Conservation (phyloP, 2,888 invertebrate species). For the Melanostoma mellinum region DNA sequence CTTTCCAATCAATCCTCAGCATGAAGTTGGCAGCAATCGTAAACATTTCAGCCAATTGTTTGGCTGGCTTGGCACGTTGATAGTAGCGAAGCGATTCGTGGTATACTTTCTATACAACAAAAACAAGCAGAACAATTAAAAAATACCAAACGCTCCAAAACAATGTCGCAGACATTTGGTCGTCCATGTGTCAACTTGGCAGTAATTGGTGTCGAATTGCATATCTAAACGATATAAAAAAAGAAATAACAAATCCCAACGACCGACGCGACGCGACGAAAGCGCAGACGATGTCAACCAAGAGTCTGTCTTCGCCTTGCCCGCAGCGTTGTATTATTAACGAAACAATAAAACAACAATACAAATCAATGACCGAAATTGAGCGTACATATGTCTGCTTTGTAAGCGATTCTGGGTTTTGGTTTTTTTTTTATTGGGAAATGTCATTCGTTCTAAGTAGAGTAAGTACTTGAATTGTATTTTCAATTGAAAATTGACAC, state of each 20-base stretch:
- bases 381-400: conserved; percentile 23
- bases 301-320: conserved; percentile 4
- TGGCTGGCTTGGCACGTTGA: conserved; percentile 13
- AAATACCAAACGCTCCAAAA: conserved; percentile 53
- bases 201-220: conserved; percentile 66
- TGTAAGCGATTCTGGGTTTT: conserved; percentile 18
- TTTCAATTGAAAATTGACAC: conserved; percentile 67
- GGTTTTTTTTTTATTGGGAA: conserved; percentile 2
- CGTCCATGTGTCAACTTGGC: conserved; percentile 63
- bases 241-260: neutral
- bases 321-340: conserved; percentile 41
- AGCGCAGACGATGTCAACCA: conserved; percentile 13
- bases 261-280: conserved; percentile 11
- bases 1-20: conserved; percentile 54
- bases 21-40: conserved; percentile 33
- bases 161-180: conserved; percentile 55
- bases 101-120: conserved; percentile 28
- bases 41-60: conserved; percentile 29
- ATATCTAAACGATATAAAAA: conserved; percentile 25
- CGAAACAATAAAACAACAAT: conserved; percentile 34
- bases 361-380: conserved; percentile 62
- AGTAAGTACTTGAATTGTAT: conserved; percentile 29
- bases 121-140: conserved; percentile 25
- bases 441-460: conserved; percentile 11
- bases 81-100: conserved; percentile 27